Evolutionary conservation across 2,797 vertebrate species (phyloP), one percentile per base, ranked within the genome.

Genomic region (Acanthurus leucopareius): DNA sequence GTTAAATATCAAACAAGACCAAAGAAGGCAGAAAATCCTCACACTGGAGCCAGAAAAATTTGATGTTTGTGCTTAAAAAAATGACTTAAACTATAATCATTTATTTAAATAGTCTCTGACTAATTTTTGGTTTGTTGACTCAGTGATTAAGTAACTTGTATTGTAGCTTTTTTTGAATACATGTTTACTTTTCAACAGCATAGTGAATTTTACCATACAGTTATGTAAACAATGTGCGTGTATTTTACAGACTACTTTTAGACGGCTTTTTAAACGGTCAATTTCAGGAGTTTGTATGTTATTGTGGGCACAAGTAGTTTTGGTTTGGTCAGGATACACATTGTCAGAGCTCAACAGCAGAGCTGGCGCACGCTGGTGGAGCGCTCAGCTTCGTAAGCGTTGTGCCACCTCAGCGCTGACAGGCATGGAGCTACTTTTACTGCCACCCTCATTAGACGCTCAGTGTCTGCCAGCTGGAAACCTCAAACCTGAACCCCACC

Each of bases 401-500:
- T 59, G 75, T 90, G 89, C 91, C 80, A 88, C 84, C 89, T 94
- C 90, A 92, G 91, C 66, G 71, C 88, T 91, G 90, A 92, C 80
- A 76, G 78, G 66, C 80, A 47, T 6, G 3, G 74, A 86, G 77
- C 80, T 85, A 35, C 80, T 89, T 94, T 91, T 90, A 91, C 86
- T 82, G 80, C 87, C 77, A 64, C 38, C 83, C 85, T 91, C 86
- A 80, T 92, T 93, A 92, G 77, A 25, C 63, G 15, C 63, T 44
- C 49, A 17, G 59, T 63, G 60, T 65, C 73, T 88, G 88, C 86
- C 88, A 86, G 78, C 75, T 53, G 7, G 79, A 74, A 85, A 75
- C 86, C 85, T 84, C 90, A 88, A 83, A 66, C 77, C 82, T 76
- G 72, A 81, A 76, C 87, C 79, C 80, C 86, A 72, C 86, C 88